Evolutionary conservation across 2,113 vertebrate genomes (phyloP).

Genomic region (Mungos mungo): DNA sequence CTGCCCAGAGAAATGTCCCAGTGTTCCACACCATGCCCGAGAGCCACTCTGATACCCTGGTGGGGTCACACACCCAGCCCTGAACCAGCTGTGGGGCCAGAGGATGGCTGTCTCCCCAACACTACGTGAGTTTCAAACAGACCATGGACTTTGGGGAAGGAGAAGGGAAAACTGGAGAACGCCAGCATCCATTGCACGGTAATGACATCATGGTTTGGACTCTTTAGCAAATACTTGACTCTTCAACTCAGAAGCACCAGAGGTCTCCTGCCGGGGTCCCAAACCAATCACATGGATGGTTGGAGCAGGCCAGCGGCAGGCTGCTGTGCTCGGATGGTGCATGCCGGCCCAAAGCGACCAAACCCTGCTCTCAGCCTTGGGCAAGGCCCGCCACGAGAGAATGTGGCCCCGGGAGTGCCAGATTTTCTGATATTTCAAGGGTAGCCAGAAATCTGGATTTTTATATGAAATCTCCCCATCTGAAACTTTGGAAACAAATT

Average conservation of each 20-base stretch:
- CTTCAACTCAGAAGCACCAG: background rate
- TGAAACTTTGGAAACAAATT: slow-evolving; percentile 63
- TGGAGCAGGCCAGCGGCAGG: accelerated
- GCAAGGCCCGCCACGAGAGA: background rate
- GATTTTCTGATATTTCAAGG: slow-evolving; percentile 61
- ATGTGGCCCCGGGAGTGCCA: background rate
- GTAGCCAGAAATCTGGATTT: slow-evolving; percentile 70
- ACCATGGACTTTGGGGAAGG: background rate
- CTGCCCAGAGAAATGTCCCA: background rate
- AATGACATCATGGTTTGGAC: background rate
- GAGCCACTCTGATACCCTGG: background rate
- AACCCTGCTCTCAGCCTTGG: background rate
- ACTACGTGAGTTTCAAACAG: background rate
- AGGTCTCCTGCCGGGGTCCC: background rate
- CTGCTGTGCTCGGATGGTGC: background rate
- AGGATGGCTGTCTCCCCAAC: accelerated
- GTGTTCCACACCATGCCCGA: accelerated
- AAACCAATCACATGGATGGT: no score
- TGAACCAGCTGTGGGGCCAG: accelerated
- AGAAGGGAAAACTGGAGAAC: no score
- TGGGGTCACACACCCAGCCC: background rate
- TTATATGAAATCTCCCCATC: slow-evolving; percentile 48
- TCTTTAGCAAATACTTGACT: background rate
- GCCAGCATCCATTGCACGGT: no score
- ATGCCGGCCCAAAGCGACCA: background rate